These are phyloP conservation scores for Tetraneura akinire DNA, from an alignment of 1,140 invertebrate genomes.

Conservation along the genomic window DNA sequence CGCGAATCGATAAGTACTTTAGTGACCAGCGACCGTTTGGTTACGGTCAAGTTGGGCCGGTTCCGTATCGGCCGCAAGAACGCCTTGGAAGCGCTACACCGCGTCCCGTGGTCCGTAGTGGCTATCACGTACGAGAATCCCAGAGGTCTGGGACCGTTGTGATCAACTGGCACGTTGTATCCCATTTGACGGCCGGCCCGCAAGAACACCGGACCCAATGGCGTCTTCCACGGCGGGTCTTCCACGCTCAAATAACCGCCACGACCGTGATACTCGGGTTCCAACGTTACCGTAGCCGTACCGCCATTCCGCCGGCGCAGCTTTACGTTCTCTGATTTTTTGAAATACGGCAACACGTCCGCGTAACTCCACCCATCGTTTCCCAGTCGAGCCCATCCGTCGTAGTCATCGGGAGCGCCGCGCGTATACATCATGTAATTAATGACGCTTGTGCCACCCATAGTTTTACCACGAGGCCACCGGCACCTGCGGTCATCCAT, in stretches of 20 bases:
- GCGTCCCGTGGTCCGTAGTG: conserved; percentile 66
- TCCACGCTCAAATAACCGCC: conserved; percentile 72
- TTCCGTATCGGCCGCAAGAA: conserved; percentile 64
- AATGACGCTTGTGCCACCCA: conserved; percentile 77
- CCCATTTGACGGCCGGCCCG: conserved; percentile 64
- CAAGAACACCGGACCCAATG: conserved; percentile 61
- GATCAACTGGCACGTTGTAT: conserved; percentile 61
- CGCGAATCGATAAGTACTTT: conserved; percentile 68
- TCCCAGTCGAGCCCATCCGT: conserved; percentile 73
- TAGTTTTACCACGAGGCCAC: conserved; percentile 69
- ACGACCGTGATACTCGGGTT: conserved; percentile 59
- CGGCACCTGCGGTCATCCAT: conserved; percentile 69
- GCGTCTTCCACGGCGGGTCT: conserved; percentile 66
- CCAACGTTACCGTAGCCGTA: conserved; percentile 61
- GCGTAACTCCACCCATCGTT: conserved; percentile 66
- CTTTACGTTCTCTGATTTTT: conserved; percentile 60
- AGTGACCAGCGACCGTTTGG: conserved; percentile 67
- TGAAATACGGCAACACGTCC: conserved; percentile 63
- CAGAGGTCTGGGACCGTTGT: conserved; percentile 66
- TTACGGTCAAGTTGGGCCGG: conserved; percentile 71
- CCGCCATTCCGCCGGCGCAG: conserved; percentile 63
- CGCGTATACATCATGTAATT: conserved; percentile 82
- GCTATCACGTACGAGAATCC: conserved; percentile 68
- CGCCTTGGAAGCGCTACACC: conserved; percentile 68
- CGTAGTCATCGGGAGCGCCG: conserved; percentile 71